Percentiles rank a stretch among this genome's conserved stretches.
These are phyloP conservation scores for Thamnaconus septentrionalis DNA, from an alignment of 2,113 vertebrate species.

Conservation along the genomic window DNA sequence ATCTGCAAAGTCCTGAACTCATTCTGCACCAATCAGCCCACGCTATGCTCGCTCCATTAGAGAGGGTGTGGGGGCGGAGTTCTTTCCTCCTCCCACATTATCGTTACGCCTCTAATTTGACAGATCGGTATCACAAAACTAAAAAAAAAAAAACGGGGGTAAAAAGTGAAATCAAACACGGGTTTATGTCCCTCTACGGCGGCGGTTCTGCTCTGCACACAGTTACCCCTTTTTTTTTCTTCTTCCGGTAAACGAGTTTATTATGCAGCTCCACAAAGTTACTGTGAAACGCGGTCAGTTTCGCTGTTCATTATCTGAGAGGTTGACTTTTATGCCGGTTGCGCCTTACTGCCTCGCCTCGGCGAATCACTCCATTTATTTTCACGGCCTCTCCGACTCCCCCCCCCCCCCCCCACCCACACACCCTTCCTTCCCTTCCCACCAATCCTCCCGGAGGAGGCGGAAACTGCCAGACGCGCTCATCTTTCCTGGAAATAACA, in stretches of 20 bases:
- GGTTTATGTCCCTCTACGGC: neutral
- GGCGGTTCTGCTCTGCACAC: neutral
- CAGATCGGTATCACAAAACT: slow-evolving; percentile 13
- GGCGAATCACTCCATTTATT: slow-evolving; percentile 17
- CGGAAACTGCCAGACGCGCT: slow-evolving; percentile 4
- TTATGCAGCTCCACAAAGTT: too few species aligned
- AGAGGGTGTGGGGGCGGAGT: slow-evolving; percentile 8
- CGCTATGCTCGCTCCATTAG: slow-evolving; percentile 2
- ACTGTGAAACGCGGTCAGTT: too few species aligned
- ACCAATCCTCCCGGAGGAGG: neutral
- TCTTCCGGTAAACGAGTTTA: too few species aligned
- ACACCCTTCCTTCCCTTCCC: too few species aligned
- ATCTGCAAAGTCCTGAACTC: slow-evolving; percentile 34
- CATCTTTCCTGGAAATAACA: slow-evolving; percentile 32
- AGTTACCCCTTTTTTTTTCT: neutral
- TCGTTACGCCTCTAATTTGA: slow-evolving; percentile 28
- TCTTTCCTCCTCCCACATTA: slow-evolving; percentile 15
- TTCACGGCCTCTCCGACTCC: neutral
- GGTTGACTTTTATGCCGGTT: slow-evolving; percentile 3
- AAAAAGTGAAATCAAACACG: slow-evolving; percentile 36
- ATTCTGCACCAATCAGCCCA: slow-evolving; percentile 20
- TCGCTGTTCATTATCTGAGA: slow-evolving; percentile 14
- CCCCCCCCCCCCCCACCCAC: too few species aligned
- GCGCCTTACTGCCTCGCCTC: slow-evolving; percentile 14
- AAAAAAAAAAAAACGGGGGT: neutral